These are phyloP conservation scores for Xestia c-nigrum DNA, from an alignment of 2,888 invertebrate species.

Conservation along the genomic window DNA sequence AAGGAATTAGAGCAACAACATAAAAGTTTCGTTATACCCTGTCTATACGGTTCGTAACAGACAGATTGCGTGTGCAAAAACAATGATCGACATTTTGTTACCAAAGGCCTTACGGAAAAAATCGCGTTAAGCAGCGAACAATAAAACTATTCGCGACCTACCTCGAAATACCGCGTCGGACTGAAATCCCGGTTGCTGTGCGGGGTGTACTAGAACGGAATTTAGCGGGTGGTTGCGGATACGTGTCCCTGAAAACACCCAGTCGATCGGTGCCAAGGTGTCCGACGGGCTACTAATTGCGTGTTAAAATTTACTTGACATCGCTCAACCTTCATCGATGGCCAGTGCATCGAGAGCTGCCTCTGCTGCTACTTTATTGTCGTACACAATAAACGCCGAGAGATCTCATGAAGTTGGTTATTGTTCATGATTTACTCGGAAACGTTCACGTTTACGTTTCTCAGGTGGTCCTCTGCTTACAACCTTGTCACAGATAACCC, in stretches of 20 bases:
- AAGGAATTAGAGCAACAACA: constrained; percentile 74
- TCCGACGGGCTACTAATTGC: constrained; percentile 86
- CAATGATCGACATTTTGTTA: constrained; percentile 83
- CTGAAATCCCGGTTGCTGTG: constrained; percentile 68
- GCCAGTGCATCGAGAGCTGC: constrained; percentile 75
- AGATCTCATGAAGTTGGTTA: constrained; percentile 72
- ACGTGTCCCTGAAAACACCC: constrained; percentile 79
- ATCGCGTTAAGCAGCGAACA: constrained; percentile 78
- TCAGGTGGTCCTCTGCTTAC: constrained; percentile 83
- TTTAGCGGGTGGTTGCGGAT: constrained; percentile 66
- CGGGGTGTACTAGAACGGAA: constrained; percentile 62
- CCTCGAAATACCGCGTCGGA: constrained; percentile 69
- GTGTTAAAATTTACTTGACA: constrained; percentile 89
- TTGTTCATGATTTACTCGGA: constrained; percentile 79
- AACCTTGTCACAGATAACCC: constrained; percentile 88
- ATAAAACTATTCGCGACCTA: constrained; percentile 77
- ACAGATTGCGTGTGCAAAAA: constrained; percentile 84
- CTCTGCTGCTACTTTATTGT: constrained; percentile 62
- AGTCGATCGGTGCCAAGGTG: constrained; percentile 87
- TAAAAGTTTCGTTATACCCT: constrained; percentile 73
- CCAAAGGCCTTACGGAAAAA: constrained; percentile 78
- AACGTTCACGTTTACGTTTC: constrained; percentile 83
- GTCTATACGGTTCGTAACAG: constrained; percentile 74
- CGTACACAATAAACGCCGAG: constrained; percentile 70
- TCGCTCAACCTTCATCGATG: constrained; percentile 84